Conservation (phyloP, 2,113 vertebrate species). For the Rhadina sibilatrix region DNA sequence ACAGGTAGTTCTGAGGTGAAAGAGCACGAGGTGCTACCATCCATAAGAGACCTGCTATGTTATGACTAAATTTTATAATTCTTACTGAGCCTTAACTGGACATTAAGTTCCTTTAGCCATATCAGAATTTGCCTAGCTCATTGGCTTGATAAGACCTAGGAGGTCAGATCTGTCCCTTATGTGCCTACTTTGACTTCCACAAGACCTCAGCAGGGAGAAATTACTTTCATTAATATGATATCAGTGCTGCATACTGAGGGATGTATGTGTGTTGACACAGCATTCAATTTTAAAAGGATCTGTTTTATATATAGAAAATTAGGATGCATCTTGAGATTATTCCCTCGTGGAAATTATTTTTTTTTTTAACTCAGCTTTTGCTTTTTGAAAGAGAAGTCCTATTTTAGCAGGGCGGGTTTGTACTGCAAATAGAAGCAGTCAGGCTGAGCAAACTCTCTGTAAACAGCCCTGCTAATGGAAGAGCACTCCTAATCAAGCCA, state of each 20-base stretch:
- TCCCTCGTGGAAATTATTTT: not conserved
- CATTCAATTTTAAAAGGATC: not conserved
- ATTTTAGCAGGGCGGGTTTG: not conserved
- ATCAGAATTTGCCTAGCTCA: conserved; percentile 17
- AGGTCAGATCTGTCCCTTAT: not conserved
- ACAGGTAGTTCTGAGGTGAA: conserved; percentile 15
- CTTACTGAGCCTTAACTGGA: not conserved
- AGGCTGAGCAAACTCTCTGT: not conserved
- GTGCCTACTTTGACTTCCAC: not conserved
- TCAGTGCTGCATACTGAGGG: not conserved
- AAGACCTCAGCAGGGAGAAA: not conserved
- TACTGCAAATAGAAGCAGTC: not conserved
- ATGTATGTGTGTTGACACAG: not conserved
- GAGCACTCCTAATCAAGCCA: not conserved
- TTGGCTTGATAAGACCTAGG: conserved; percentile 7
- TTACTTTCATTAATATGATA: not conserved
- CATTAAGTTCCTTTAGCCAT: not conserved
- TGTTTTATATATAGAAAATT: not conserved
- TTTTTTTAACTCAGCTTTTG: not conserved
- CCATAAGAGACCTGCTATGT: not conserved
- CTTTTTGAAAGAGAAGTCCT: not conserved
- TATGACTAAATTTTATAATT: not conserved
- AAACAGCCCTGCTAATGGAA: not conserved
- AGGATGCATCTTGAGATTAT: not conserved
- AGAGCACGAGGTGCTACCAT: not conserved